Evolutionary conservation across 1,140 invertebrate species (phyloP).

Genomic region (Zophobas morio): DNA sequence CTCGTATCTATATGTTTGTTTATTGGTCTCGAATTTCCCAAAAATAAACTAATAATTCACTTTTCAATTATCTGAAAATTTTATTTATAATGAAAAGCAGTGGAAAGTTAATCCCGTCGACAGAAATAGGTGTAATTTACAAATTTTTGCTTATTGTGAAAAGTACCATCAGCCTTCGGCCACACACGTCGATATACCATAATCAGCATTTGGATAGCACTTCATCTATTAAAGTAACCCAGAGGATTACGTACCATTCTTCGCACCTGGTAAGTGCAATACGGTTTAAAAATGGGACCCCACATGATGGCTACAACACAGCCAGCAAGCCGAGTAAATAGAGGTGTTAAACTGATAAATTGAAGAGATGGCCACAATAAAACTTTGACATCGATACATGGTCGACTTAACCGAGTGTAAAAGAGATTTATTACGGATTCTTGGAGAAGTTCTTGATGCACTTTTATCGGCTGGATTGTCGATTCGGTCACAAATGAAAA

Average conservation of each 20-base stretch:
- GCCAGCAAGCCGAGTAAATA: conserved; percentile 29
- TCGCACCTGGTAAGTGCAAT: conserved; percentile 43
- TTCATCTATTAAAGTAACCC: conserved; percentile 5
- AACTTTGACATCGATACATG: conserved; percentile 42
- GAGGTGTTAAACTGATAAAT: conserved; percentile 49
- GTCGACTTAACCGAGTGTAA: conserved; percentile 37
- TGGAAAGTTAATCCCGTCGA: too few species aligned
- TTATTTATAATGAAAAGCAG: too few species aligned
- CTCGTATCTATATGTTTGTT: too few species aligned
- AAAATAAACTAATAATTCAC: too few species aligned
- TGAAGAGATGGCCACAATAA: conserved; percentile 43
- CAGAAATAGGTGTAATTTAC: too few species aligned
- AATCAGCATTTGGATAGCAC: not conserved
- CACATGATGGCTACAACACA: conserved; percentile 34
- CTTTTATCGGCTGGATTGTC: conserved; percentile 26
- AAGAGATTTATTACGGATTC: conserved; percentile 43
- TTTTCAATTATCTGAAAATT: too few species aligned
- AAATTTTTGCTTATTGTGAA: too few species aligned
- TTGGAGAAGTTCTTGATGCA: conserved; percentile 31
- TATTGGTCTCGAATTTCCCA: too few species aligned
- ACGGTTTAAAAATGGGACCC: conserved; percentile 37
- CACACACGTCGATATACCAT: conserved; percentile 29
- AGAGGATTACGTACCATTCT: conserved; percentile 35
- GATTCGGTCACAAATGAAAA: conserved; percentile 3
- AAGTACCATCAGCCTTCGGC: not conserved